Conservation (phyloP, 1,140 invertebrate species). For the Drosophila funebris region DNA sequence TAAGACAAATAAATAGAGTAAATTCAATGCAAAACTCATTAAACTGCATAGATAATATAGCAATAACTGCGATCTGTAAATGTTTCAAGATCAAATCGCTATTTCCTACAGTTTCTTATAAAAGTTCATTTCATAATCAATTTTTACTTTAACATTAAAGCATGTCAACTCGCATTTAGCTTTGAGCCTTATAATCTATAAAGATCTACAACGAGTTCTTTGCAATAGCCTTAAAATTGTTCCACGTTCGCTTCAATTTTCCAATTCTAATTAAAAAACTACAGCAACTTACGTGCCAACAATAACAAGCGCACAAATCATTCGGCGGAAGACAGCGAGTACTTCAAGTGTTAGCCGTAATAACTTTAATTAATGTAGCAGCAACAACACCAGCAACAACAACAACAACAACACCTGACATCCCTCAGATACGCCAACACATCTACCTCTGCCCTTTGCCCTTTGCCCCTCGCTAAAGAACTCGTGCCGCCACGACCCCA, state of each 20-base stretch:
- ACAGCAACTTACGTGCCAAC: constrained; percentile 11
- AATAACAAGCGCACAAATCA: constrained; percentile 12
- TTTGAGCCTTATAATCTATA: neutral
- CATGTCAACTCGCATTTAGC: too few species aligned
- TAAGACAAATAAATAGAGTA: too few species aligned
- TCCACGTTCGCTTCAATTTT: neutral
- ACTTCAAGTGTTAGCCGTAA: constrained; percentile 13
- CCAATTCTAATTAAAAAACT: constrained; percentile 16
- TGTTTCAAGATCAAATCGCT: too few species aligned
- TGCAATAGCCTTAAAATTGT: neutral
- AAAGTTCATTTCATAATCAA: too few species aligned
- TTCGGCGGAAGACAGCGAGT: neutral
- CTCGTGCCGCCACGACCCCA: constrained; percentile 11
- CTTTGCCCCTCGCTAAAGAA: neutral
- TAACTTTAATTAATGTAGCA: constrained; percentile 49
- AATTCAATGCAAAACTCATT: too few species aligned
- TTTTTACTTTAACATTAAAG: too few species aligned
- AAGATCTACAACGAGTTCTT: neutral
- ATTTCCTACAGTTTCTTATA: too few species aligned
- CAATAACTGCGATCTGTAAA: too few species aligned
- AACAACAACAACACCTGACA: neutral
- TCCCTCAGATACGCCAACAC: neutral
- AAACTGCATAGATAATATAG: too few species aligned
- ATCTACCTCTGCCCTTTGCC: neutral
- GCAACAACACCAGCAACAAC: constrained; percentile 19